These are phyloP conservation scores for Numida meleagris DNA, from an alignment of 2,113 vertebrate species.

Conservation along the genomic window DNA sequence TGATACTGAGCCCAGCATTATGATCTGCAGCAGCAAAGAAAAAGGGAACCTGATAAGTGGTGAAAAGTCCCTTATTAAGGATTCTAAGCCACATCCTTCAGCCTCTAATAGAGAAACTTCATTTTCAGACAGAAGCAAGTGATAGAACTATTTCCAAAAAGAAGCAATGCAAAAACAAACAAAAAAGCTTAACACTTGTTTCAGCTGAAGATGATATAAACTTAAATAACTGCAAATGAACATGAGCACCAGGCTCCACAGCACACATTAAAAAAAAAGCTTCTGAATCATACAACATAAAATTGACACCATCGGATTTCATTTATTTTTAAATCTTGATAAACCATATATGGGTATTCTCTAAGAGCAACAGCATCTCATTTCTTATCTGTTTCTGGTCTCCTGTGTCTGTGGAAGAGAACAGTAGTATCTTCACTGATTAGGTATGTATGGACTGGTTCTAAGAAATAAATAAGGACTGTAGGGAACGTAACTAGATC, in stretches of 20 bases:
- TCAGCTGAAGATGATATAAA: neutral
- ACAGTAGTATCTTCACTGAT: neutral
- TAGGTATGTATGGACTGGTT: neutral
- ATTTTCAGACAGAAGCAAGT: neutral
- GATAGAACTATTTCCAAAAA: neutral
- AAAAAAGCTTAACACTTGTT: neutral
- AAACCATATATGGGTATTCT: neutral
- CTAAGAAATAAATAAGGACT: neutral
- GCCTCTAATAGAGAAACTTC: neutral
- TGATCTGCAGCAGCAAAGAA: conserved; percentile 82
- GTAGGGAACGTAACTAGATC: neutral
- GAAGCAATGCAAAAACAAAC: neutral
- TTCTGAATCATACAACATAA: neutral
- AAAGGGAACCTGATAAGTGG: neutral
- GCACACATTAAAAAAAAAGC: neutral
- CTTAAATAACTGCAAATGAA: neutral
- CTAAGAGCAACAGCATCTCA: neutral
- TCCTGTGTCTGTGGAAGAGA: neutral
- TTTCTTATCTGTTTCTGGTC: neutral
- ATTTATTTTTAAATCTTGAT: neutral
- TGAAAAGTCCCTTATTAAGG: neutral
- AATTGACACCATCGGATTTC: neutral
- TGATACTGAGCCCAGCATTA: conserved; percentile 96
- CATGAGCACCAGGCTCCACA: neutral
- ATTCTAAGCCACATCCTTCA: neutral